Evolutionary conservation across 2,888 invertebrate species (phyloP), one percentile per base, ranked within the genome.

Genomic region (Junonia oenone): DNA sequence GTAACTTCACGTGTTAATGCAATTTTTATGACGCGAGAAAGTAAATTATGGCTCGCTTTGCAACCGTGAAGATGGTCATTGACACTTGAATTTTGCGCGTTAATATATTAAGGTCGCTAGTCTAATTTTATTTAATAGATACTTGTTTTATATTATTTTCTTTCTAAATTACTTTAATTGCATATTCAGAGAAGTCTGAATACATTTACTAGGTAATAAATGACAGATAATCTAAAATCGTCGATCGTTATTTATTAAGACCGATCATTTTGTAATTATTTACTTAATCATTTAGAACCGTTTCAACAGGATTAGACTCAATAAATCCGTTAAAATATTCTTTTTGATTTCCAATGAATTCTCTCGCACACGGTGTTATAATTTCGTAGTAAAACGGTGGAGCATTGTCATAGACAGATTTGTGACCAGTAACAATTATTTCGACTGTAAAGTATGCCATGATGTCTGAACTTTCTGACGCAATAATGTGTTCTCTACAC

Each of bases 341-440:
- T 51, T 71, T 63, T 45, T 64, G 69, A 56, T 81, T 59, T 55
- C 65, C 71, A 59, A 68, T 73, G 58, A 78, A 83, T 58, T 76
- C 75, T 13, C 33, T 51, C 11, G 72, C 72, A 57, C 81, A 83
- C 0, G 85, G 86, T 11, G 71, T 70, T 19, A 84, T 81, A 6
- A 86, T 69, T 73, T 86, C 86, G 53, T 83, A 85, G 66, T 74
- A 86, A 11, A 79, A 63, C 11, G 81, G 83, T 27, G 83, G 83
- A 0, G 76, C 68, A 59, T 80, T 73, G 17, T 64, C 55, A 59
- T 78, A 87, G 8, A 84, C 56, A 3, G 67, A 35, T 63, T 73
- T 67, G 56, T 72, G 56, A 1, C 84, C 86, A 33, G 54, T 55
- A 9, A 80, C 55, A 45, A 72, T 63, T 51, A 88, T 76, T 75